These are phyloP conservation scores for Anolis apletophallus DNA, from an alignment of 2,797 vertebrate genomes.

Conservation along the genomic window DNA sequence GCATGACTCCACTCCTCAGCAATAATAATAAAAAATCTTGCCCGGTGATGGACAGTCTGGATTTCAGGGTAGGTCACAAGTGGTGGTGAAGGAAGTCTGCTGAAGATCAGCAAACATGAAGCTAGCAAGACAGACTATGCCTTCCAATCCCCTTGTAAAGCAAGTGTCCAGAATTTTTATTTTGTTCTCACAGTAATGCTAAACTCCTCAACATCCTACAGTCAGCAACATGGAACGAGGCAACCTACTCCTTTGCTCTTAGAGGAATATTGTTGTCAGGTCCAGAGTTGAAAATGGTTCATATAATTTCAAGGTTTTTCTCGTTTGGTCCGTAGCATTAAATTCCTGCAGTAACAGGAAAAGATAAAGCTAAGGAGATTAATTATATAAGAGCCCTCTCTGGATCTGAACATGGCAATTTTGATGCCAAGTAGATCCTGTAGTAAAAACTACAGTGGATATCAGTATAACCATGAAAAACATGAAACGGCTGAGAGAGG, in stretches of 20 bases:
- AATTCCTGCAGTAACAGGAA: background rate
- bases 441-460: background rate
- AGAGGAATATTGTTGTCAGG: background rate
- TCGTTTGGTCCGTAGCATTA: background rate
- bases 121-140: background rate
- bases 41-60: constrained; percentile 35
- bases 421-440: background rate
- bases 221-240: background rate
- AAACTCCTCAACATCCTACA: background rate
- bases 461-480: background rate
- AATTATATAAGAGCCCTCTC: background rate
- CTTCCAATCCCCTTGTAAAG: background rate
- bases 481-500: too few relatives aligned
- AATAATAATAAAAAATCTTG: constrained; percentile 52
- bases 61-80: constrained; percentile 20
- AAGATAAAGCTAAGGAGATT: background rate
- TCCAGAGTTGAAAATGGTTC: background rate
- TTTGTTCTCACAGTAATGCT: background rate
- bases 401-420: background rate
- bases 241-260: background rate
- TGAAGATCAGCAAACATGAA: constrained; percentile 22
- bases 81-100: background rate
- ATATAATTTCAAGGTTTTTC: background rate
- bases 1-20: constrained; percentile 56
- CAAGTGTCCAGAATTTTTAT: background rate